phyloP scores from a whole-genome alignment of 2,113 vertebrate species.

The Lethenteron camtschaticum region DNA sequence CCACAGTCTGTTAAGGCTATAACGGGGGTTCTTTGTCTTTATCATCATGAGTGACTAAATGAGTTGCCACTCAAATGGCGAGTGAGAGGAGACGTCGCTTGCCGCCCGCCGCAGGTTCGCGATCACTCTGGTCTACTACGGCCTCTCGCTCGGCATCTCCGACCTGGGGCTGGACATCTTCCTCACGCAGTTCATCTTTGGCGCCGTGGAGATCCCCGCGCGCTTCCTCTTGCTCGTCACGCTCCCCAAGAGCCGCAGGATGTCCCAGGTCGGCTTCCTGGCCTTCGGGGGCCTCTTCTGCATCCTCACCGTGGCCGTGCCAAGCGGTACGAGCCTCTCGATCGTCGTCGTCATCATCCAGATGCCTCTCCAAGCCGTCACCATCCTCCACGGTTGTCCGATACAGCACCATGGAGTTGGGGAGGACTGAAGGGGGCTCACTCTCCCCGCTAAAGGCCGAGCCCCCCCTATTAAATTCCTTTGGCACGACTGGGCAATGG shows the following conservation, averaged over 20 bases:
- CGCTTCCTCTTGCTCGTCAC: conserved; percentile 25
- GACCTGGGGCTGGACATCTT: conserved; percentile 35
- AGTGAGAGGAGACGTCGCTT: neutral
- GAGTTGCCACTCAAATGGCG: too few species aligned
- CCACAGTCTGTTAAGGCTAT: too few species aligned
- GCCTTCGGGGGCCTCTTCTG: conserved; percentile 35
- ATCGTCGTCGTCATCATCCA: too few species aligned
- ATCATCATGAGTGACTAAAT: too few species aligned
- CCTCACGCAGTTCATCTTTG: conserved; percentile 33
- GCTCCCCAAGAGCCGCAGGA: conserved; percentile 38
- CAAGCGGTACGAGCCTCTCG: conserved; percentile 26
- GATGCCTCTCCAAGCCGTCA: too few species aligned
- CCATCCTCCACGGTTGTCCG: too few species aligned
- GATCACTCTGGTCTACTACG: conserved; percentile 39
- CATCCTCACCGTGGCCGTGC: conserved; percentile 31
- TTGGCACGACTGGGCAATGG: too few species aligned
- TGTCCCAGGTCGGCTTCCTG: conserved; percentile 20
- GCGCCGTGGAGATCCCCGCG: conserved; percentile 29
- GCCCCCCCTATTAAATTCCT: too few species aligned
- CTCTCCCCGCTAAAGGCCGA: too few species aligned
- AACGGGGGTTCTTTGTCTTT: too few species aligned
- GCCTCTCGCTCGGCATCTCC: conserved; percentile 22
- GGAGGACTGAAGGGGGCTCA: too few species aligned
- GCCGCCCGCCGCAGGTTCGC: conserved; percentile 17
- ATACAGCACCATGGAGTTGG: too few species aligned